Evolutionary conservation across 1,140 invertebrate genomes (phyloP), one percentile per base, ranked within the genome.

Genomic region (Anastrepha ludens): DNA sequence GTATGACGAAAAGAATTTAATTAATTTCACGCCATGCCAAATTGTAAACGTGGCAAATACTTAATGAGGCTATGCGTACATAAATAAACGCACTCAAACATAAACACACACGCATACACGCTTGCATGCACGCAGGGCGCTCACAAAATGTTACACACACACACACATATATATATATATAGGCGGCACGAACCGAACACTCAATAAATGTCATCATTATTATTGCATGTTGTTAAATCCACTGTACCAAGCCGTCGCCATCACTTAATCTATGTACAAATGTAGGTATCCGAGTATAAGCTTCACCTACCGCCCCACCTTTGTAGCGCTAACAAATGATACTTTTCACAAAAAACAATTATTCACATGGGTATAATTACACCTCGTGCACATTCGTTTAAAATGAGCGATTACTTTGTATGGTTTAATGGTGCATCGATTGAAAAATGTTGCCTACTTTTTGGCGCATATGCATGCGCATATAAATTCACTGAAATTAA

Each of bases 121-220:
- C 29, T 62, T 62, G 17, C 60, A 62, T 13, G 17, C 41, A 17
- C 15, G 15, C 5, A 7, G 6, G 11, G 50, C 11, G 11, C 64
- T 29, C 29, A 29, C 29, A 29, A 29, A 29, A 29, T 29, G 0
- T 29, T 1, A 29, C 29, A 29, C 29, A 29, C 29, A 29, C 29
- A 29, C 29, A 39, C 0, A 55, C 3, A 55, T 6, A 17, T 47
- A 17, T 74, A 41, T n/a, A 13, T 74, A 17, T 47, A 3, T 70
- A 67, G 2, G 41, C 67, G 67, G 4, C 65, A 29, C 65, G 65
- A 3, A 67, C 9, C 39, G 67, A 17, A 17, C 39, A 74, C 67
- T 74, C 67, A 74, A 74, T 74, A 74, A 74, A 74, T 74, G 67
- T 47, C 67, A 47, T 74, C 67, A 74, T 74, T 74, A 74, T 74